These are phyloP conservation scores for Rhysida immarginata DNA, from an alignment of 1,140 invertebrate genomes.

Conservation along the genomic window DNA sequence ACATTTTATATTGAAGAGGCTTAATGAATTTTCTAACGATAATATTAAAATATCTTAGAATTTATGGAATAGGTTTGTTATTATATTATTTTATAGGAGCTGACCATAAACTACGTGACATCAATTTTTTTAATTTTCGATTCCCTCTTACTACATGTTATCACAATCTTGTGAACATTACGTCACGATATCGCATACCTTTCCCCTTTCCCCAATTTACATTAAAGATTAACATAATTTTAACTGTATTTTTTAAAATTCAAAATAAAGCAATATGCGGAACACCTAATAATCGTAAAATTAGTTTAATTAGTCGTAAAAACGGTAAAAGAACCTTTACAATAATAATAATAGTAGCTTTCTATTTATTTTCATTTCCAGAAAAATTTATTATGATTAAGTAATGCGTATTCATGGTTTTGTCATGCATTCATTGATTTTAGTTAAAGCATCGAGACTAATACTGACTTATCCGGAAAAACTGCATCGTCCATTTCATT, in stretches of 20 bases:
- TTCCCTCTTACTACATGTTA: not conserved
- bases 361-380: not conserved
- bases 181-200: too few species aligned
- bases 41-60: too few species aligned
- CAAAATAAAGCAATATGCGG: too few species aligned
- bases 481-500: not conserved
- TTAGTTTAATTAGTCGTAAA: not conserved
- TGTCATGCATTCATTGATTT: not conserved
- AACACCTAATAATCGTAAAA: not conserved
- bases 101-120: not conserved
- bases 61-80: too few species aligned
- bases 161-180: not conserved
- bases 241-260: not conserved
- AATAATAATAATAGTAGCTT: not conserved
- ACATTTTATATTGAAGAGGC: too few species aligned
- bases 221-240: not conserved
- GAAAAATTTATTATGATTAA: not conserved
- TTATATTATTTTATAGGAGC: too few species aligned
- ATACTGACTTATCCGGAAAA: not conserved
- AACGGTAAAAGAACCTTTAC: not conserved
- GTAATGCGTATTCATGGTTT: not conserved
- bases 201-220: not conserved
- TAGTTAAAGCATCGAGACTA: not conserved
- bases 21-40: too few species aligned
- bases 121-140: not conserved